These are phyloP conservation scores for Danaus chrysippus DNA, from an alignment of 2,888 invertebrate species.

Conservation along the genomic window DNA sequence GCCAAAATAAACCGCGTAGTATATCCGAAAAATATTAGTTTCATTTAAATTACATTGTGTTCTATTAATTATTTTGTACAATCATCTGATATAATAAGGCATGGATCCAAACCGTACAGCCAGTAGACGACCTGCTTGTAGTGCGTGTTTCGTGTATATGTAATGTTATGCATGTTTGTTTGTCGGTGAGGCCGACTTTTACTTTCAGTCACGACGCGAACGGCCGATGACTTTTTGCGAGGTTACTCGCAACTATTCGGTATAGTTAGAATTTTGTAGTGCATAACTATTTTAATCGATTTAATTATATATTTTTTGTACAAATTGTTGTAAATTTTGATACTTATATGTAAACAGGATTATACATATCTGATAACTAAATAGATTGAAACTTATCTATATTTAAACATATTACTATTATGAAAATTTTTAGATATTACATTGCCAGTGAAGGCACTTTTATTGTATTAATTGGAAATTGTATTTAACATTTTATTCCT, in stretches of 20 bases:
- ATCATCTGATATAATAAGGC: too few species aligned
- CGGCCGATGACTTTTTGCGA: slow-evolving; percentile 32
- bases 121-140: slow-evolving; percentile 9
- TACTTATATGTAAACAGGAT: slow-evolving; percentile 10
- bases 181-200: slow-evolving; percentile 32
- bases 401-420: too few species aligned
- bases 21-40: too few species aligned
- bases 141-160: slow-evolving; percentile 12
- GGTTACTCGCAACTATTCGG: slow-evolving; percentile 15
- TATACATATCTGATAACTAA: slow-evolving; percentile 10
- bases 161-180: slow-evolving; percentile 25
- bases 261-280: slow-evolving; percentile 9
- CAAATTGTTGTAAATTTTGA: slow-evolving; percentile 8
- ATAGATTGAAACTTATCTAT: slow-evolving; percentile 13
- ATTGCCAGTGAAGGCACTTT: too few species aligned
- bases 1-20: too few species aligned
- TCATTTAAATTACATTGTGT: too few species aligned
- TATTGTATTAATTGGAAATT: too few species aligned
- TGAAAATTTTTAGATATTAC: too few species aligned
- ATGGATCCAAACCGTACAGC: background rate
- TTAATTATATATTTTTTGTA: slow-evolving; percentile 3
- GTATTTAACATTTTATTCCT: too few species aligned
- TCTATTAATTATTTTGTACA: too few species aligned
- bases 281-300: slow-evolving; percentile 1
- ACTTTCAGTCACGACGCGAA: slow-evolving; percentile 36